Percentiles rank a stretch among this genome's conserved stretches.
These are phyloP conservation scores for Melanchra persicariae DNA, from an alignment of 2,888 invertebrate genomes.

Conservation along the genomic window DNA sequence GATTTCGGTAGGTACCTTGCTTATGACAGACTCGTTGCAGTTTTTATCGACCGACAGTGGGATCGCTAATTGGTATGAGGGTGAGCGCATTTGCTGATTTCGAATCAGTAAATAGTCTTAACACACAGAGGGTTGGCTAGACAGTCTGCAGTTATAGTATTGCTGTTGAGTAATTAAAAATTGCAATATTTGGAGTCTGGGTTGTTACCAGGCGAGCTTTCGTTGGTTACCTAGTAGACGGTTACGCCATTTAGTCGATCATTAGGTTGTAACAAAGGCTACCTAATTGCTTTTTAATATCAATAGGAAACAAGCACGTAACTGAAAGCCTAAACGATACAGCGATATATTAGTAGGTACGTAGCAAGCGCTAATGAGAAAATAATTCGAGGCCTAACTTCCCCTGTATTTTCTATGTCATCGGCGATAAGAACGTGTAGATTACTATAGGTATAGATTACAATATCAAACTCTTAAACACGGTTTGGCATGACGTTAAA, in stretches of 20 bases:
- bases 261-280: neutral
- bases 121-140: slow-evolving; percentile 42
- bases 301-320: neutral
- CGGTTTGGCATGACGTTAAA: slow-evolving; percentile 51
- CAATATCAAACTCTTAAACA: slow-evolving; percentile 44
- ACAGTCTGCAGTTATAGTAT: slow-evolving; percentile 13
- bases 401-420: slow-evolving; percentile 5
- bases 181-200: slow-evolving; percentile 18
- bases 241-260: neutral
- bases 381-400: slow-evolving; percentile 46
- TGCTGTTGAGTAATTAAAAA: slow-evolving; percentile 29
- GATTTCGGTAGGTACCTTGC: too few species aligned
- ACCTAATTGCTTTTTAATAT: slow-evolving; percentile 34
- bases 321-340: slow-evolving; percentile 17
- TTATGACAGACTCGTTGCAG: slow-evolving; percentile 2
- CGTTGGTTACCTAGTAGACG: too few species aligned
- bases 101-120: slow-evolving; percentile 45
- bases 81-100: slow-evolving; percentile 45
- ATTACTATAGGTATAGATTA: slow-evolving; percentile 44
- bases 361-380: slow-evolving; percentile 33
- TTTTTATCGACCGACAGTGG: slow-evolving; percentile 26
- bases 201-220: neutral
- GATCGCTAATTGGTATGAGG: slow-evolving; percentile 51
- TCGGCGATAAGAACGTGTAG: slow-evolving; percentile 29
- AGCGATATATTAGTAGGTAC: neutral